A percentile compares a stretch with the other conserved stretches of the same genome.
These are phyloP conservation scores for Agapornis canus DNA, from an alignment of 2,797 vertebrate genomes.

Conservation along the genomic window DNA sequence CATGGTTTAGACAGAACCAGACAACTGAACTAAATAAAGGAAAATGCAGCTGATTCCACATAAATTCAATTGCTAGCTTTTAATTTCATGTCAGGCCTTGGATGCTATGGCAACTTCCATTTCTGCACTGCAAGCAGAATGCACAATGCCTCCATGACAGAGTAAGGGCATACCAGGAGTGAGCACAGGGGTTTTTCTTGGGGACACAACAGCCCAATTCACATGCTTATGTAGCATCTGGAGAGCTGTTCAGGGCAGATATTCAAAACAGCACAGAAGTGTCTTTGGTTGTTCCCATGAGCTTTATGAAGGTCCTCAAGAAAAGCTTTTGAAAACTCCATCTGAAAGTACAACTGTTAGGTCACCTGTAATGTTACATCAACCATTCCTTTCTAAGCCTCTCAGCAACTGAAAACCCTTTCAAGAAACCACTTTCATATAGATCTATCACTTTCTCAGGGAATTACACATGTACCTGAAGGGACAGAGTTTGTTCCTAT, in stretches of 20 bases:
- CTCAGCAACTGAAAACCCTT: background rate
- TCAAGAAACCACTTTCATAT: background rate
- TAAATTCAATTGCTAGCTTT: background rate
- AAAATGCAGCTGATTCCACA: background rate
- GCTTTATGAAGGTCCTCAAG: background rate
- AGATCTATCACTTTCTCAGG: background rate
- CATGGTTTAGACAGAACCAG: background rate
- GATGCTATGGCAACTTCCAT: background rate
- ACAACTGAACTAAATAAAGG: background rate
- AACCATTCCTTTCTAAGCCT: background rate
- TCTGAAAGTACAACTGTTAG: background rate
- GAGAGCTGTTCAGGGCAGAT: background rate
- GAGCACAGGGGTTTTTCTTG: background rate
- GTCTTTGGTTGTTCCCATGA: background rate
- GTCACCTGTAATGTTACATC: background rate
- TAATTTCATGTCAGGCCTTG: background rate
- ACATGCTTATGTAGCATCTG: background rate
- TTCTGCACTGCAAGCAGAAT: background rate
- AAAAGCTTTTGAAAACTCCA: background rate
- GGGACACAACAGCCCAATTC: background rate
- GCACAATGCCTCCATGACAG: background rate
- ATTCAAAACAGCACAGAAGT: background rate
- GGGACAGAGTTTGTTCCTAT: constrained; percentile 4
- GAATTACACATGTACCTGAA: background rate
- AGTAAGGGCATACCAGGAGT: background rate